Evolutionary conservation across 2,888 invertebrate genomes (phyloP), one percentile per base, ranked within the genome.

Genomic region (Trypoxylon attenuatum): DNA sequence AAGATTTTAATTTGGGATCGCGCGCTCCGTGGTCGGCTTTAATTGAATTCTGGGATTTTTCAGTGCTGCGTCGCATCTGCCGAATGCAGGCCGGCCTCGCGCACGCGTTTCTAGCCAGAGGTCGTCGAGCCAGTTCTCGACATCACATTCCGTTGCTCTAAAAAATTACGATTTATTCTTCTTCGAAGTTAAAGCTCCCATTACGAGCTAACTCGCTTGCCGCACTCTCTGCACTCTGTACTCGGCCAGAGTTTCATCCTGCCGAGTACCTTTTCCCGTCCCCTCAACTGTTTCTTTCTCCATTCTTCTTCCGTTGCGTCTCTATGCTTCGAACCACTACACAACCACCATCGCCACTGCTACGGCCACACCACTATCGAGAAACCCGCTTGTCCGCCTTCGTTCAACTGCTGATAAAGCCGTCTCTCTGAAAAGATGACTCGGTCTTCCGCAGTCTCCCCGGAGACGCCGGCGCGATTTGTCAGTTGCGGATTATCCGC

Each of bases 101-200:
- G 27, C 53, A 43, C 23, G 58, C 54, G 58, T 38, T 54, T 54
- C 23, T 45, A 56, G n/a, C n/a, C n/a, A n/a, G n/a, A n/a, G n/a
- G n/a, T n/a, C 33, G 8, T 13, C 33, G 33, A 33, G 33, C 51
- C 15, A 25, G 25, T 29, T 21, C 64, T 62, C 56, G 63, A 58
- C 68, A 61, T 69, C 61, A 65, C n/a, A n/a, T n/a, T n/a, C n/a
- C 19, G 58, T 49, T 54, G 39, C 57, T 59, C 68, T 54, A 70
- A 67, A 78, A 79, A 81, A 78, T 76, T 72, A 72, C 77, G 78
- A 79, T 79, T 78, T 80, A 77, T 76, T 77, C 74, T 71, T 66
- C 76, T 71, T 71, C 60, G 65, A 70, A 77, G 76, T 77, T 76
- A 75, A 76, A 76, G 67, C 73, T 51, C 56, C 56, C 39, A 52